Percentiles rank a stretch among this genome's conserved stretches.
These are phyloP conservation scores for Platerodrilus igneus DNA, from an alignment of 2,888 invertebrate genomes.

Conservation along the genomic window DNA sequence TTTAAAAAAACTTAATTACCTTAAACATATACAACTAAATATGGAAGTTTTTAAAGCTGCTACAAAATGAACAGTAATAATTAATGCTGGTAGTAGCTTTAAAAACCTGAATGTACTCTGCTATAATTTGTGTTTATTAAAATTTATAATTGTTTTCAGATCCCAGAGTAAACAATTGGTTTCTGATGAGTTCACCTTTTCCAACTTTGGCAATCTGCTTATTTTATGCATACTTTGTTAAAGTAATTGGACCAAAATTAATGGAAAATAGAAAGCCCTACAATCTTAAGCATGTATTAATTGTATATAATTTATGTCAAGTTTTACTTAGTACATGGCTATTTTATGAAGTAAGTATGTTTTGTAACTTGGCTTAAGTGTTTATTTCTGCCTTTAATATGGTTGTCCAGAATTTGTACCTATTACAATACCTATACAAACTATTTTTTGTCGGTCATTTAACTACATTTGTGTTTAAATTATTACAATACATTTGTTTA, in stretches of 20 bases:
- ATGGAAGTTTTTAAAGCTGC: too few relatives aligned
- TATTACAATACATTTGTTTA: too few relatives aligned
- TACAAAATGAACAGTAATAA: too few relatives aligned
- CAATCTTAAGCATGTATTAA: conserved; percentile 71
- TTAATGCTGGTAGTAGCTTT: too few relatives aligned
- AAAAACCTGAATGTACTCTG: neutral
- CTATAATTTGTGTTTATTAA: neutral
- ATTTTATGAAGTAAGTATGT: conserved; percentile 83
- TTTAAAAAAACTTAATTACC: too few relatives aligned
- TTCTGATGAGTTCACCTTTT: conserved; percentile 84
- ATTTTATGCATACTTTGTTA: conserved; percentile 78
- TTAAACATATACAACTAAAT: too few relatives aligned
- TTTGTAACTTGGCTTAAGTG: too few relatives aligned
- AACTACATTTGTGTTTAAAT: too few relatives aligned
- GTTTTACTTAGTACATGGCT: conserved; percentile 87
- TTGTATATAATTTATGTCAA: conserved; percentile 85
- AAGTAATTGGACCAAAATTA: conserved; percentile 73
- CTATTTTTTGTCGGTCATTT: too few relatives aligned
- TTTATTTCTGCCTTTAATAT: too few relatives aligned
- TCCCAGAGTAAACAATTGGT: conserved; percentile 83
- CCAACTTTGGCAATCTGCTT: conserved; percentile 81
- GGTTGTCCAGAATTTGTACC: too few relatives aligned
- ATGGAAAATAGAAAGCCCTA: conserved; percentile 90
- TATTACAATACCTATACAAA: conserved; percentile 1
- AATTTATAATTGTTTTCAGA: conserved; percentile 68